phyloP scores from a whole-genome alignment of 2,888 invertebrate genomes.

The Tetropium fuscum region DNA sequence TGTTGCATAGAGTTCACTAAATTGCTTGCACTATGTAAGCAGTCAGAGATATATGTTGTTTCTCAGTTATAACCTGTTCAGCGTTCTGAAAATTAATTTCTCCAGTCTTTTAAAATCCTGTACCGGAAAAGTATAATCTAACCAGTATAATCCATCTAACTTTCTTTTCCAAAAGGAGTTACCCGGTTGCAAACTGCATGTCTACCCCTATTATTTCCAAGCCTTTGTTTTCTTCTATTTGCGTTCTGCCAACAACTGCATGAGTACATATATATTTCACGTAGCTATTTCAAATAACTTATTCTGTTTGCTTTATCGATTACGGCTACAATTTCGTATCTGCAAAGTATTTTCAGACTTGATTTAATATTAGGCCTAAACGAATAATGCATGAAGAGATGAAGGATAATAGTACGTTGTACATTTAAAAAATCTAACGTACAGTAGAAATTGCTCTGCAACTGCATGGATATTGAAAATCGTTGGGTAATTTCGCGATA shows the following conservation, averaged over 20 bases:
- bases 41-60: too few relatives aligned
- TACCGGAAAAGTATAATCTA: too few relatives aligned
- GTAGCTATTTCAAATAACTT: constrained; percentile 37
- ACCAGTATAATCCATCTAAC: too few relatives aligned
- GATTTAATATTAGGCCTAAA: constrained; percentile 41
- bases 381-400: constrained; percentile 41
- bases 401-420: constrained; percentile 43
- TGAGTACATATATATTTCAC: constrained; percentile 30
- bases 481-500: constrained; percentile 34
- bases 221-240: constrained; percentile 27
- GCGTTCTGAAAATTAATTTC: too few relatives aligned
- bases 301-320: constrained; percentile 42
- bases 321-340: constrained; percentile 41
- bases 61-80: too few relatives aligned
- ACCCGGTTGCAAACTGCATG: constrained; percentile 41
- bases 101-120: constrained; percentile 49
- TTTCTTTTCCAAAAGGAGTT: constrained; percentile 50
- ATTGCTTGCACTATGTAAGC: too few relatives aligned
- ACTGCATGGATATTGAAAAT: constrained; percentile 40
- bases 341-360: constrained; percentile 39
- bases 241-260: constrained; percentile 31
- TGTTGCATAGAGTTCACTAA: too few relatives aligned
- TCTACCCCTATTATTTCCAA: constrained; percentile 27
- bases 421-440: constrained; percentile 41
- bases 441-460: constrained; percentile 35